Evolutionary conservation across 2,113 vertebrate species (phyloP).

Genomic region (Myxocyprinus asiaticus): DNA sequence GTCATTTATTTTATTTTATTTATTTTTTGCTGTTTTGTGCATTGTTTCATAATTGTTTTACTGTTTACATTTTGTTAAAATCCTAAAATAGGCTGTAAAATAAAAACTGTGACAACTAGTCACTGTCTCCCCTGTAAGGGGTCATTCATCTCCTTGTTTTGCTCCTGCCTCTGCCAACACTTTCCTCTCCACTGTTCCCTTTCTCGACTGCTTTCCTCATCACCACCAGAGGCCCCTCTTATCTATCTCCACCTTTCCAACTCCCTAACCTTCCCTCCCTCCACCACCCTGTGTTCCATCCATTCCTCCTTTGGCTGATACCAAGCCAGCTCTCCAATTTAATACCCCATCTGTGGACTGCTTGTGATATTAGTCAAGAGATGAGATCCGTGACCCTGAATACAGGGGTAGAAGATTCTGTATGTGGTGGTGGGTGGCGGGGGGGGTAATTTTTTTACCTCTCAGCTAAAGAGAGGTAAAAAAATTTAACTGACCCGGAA

Average conservation of each 20-base stretch:
- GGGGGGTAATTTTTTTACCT: too few relatives aligned
- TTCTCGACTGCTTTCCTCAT: conserved; percentile 29
- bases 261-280: conserved; percentile 39
- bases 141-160: conserved; percentile 42
- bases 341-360: conserved; percentile 76
- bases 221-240: conserved; percentile 30
- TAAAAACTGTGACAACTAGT: neutral
- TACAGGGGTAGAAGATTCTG: conserved; percentile 67
- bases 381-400: conserved; percentile 85
- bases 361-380: conserved; percentile 80
- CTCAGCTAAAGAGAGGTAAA: conserved; percentile 64
- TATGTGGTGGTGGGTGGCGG: too few relatives aligned
- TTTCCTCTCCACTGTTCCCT: conserved; percentile 3
- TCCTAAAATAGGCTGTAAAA: neutral
- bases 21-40: too few relatives aligned
- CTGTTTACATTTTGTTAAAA: too few relatives aligned
- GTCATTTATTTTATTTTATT: too few relatives aligned
- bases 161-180: conserved; percentile 44
- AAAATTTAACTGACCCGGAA: conserved; percentile 71
- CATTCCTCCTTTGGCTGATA: conserved; percentile 54
- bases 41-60: too few relatives aligned
- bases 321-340: conserved; percentile 75
- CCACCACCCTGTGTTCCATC: conserved; percentile 58
- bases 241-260: conserved; percentile 30
- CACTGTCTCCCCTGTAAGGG: too few relatives aligned